A percentile compares a stretch with the other conserved stretches of the same genome.
Conservation (phyloP, 2,113 vertebrate species). For the Mesembrinibis cayennensis region DNA sequence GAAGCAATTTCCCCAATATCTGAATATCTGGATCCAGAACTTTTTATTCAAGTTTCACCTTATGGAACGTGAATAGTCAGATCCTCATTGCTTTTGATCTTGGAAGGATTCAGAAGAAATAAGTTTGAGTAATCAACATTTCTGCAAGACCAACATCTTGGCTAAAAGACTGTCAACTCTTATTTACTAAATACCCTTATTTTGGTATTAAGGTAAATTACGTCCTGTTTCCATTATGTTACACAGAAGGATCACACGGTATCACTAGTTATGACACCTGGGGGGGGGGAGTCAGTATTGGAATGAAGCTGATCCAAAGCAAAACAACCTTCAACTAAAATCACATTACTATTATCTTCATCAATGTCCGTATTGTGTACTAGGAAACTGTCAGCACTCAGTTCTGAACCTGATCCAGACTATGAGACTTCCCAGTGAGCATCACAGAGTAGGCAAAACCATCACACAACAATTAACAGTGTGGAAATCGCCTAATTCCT, state of each 20-base stretch:
- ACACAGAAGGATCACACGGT: not conserved
- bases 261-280: not conserved
- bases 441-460: constrained; percentile 14
- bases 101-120: not conserved
- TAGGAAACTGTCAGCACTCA: not conserved
- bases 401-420: not conserved
- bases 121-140: not conserved
- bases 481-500: not conserved
- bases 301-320: not conserved
- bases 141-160: not conserved
- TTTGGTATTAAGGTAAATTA: not conserved
- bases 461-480: not conserved
- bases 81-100: not conserved
- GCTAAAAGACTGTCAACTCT: not conserved
- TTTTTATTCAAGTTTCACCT: not conserved
- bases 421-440: constrained; percentile 10
- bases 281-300: not conserved
- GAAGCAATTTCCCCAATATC: not conserved
- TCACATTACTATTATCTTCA: not conserved
- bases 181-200: not conserved
- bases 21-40: not conserved
- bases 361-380: not conserved
- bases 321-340: not conserved
- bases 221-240: not conserved
- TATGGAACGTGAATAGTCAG: not conserved